Percentiles rank a stretch among this genome's conserved stretches.
phyloP scores from a whole-genome alignment of 2,888 invertebrate species.

The Mythimna albipuncta region DNA sequence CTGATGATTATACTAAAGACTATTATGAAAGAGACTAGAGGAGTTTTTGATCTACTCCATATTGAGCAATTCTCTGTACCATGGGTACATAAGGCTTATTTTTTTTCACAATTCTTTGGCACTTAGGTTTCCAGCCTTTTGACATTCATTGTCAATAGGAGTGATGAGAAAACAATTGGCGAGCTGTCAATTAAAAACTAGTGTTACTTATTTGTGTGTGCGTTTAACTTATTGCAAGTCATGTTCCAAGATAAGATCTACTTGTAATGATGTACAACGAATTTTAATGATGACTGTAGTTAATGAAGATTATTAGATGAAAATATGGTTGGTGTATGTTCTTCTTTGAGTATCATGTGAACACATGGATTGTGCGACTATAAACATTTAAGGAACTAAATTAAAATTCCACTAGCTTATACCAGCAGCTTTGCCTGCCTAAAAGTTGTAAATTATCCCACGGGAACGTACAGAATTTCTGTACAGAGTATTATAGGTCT shows the following conservation, averaged over 20 bases:
- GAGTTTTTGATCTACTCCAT: neutral
- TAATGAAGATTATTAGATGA: neutral
- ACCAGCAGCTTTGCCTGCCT: neutral
- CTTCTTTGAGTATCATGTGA: too few relatives aligned
- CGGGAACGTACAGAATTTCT: too few relatives aligned
- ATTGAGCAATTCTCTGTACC: neutral
- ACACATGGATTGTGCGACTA: neutral
- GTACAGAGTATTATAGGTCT: too few relatives aligned
- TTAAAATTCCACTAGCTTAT: neutral
- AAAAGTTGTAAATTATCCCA: neutral
- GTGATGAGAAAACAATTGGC: constrained; percentile 14
- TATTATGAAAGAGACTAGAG: neutral
- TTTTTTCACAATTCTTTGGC: neutral
- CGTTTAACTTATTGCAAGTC: constrained; percentile 38
- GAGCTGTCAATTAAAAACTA: constrained; percentile 29
- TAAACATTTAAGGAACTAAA: neutral
- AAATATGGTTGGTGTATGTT: neutral
- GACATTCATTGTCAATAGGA: constrained; percentile 6
- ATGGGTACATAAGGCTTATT: neutral
- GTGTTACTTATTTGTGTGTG: constrained; percentile 2
- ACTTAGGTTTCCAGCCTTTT: neutral
- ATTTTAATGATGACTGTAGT: neutral
- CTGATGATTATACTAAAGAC: neutral
- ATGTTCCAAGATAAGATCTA: constrained; percentile 15
- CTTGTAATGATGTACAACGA: neutral